Conservation (phyloP, 2,888 invertebrate genomes). For the Celastrina argiolus region DNA sequence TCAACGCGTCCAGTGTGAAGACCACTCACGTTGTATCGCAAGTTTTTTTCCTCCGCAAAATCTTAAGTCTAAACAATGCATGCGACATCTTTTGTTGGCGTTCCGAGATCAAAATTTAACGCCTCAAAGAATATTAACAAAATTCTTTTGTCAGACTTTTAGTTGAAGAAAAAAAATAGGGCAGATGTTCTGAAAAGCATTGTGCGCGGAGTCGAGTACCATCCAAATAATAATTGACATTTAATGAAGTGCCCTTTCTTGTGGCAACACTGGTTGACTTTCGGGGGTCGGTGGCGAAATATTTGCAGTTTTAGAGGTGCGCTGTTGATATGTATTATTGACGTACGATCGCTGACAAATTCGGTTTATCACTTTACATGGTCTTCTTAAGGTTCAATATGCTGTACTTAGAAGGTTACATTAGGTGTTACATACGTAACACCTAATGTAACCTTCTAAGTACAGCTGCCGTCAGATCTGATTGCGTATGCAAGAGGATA, state of each 20-base stretch:
- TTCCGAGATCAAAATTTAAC: constrained; percentile 59
- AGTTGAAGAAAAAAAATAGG: constrained; percentile 42
- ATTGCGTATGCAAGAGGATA: too few species aligned
- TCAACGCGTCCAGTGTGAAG: constrained; percentile 7
- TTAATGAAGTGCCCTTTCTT: constrained; percentile 58
- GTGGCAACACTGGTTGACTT: constrained; percentile 34
- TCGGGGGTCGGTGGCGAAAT: constrained; percentile 20
- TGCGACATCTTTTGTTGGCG: constrained; percentile 43
- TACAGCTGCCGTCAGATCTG: too few species aligned
- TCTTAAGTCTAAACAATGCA: constrained; percentile 37
- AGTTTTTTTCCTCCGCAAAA: constrained; percentile 25
- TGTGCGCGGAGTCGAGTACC: constrained; percentile 55
- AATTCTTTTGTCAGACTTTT: constrained; percentile 42
- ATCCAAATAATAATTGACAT: constrained; percentile 56
- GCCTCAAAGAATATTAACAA: constrained; percentile 47
- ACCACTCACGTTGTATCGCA: not conserved
- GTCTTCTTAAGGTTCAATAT: too few species aligned
- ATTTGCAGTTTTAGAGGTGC: not conserved
- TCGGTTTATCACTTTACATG: too few species aligned
- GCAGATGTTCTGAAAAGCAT: constrained; percentile 59
- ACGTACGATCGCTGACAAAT: too few species aligned
- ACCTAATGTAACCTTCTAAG: too few species aligned
- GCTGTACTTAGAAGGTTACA: too few species aligned
- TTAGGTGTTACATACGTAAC: too few species aligned
- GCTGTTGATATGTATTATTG: not conserved